Percentiles rank a stretch among this genome's conserved stretches.
Evolutionary conservation across 2,797 vertebrate species (phyloP).

Genomic region (Sebastes jordani): DNA sequence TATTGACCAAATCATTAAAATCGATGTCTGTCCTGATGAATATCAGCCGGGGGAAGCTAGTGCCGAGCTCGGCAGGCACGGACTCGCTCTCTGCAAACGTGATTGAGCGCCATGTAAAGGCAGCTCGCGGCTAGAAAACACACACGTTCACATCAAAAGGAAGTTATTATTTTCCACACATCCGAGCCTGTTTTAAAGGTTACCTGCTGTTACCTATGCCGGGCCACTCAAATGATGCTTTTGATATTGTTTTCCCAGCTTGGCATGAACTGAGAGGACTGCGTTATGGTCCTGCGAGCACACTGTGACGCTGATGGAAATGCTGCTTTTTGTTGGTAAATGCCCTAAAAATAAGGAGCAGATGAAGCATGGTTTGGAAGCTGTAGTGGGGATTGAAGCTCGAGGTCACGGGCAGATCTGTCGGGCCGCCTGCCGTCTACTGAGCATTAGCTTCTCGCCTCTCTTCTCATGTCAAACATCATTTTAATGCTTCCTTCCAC

Average conservation of each 20-base stretch:
- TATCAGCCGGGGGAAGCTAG: constrained; percentile 58
- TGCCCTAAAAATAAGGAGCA: not conserved
- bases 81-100: constrained; percentile 28
- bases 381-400: constrained; percentile 9
- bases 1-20: constrained; percentile 75
- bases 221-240: not conserved
- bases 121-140: constrained; percentile 20
- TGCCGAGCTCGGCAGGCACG: constrained; percentile 56
- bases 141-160: constrained; percentile 40
- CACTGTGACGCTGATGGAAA: not conserved
- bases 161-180: constrained; percentile 37
- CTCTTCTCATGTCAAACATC: constrained; percentile 49
- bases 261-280: not conserved
- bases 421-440: constrained; percentile 30
- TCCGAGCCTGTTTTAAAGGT: not conserved
- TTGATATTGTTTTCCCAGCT: constrained; percentile 17
- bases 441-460: constrained; percentile 25
- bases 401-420: constrained; percentile 33
- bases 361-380: not conserved
- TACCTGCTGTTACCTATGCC: not conserved
- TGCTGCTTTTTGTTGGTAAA: not conserved
- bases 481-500: constrained; percentile 50
- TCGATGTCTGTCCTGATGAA: constrained; percentile 71
- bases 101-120: constrained; percentile 56
- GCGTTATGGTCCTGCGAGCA: not conserved